Evolutionary conservation across 2,888 invertebrate species (phyloP), one percentile per base, ranked within the genome.

Genomic region (Eretmocerus hayati): DNA sequence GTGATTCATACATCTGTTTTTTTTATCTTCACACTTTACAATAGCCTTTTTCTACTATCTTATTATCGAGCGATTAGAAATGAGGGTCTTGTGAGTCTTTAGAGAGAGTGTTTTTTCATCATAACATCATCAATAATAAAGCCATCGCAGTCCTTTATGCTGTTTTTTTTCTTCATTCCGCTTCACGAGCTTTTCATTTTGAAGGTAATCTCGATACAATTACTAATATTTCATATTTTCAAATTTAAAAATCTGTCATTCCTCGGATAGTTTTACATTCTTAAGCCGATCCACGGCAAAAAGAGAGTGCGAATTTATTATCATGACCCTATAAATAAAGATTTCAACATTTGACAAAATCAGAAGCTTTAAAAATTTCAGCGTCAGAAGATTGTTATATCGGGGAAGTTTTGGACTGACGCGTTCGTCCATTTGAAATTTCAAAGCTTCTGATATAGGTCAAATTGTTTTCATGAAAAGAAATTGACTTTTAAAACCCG

Each of bases 21-120:
- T n/a, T 42, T 48, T 54, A 56, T 51, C 54, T 58, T 61, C 55
- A 52, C 57, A 58, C 54, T 54, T 58, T 58, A 58, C 55, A 56
- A 55, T 58, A 58, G 56, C 53, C 50, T 43, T 52, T 41, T 44
- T 35, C 40, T 48, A 9, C 16, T 39, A 42, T 19, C 38, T 54
- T 56, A 49, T 53, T 60, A 60, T 59, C 57, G 56, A 58, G 56
- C 57, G 58, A 60, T 49, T 50, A 48, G 38, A 52, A 50, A 55
- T 46, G 46, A 52, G 43, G 46, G 46, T 38, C 26, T 60, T 50
- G 56, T 61, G 57, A 62, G 56, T 58, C 42, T 57, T 62, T 58
- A 41, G 60, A 62, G 59, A 60, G 57, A 62, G n/a, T n/a, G n/a
- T n/a, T 61, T 61, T 59, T 57, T 30, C 13, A 21, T 46, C 23